These are phyloP conservation scores for Trematomus bernacchii DNA, from an alignment of 2,797 vertebrate species.

Conservation along the genomic window DNA sequence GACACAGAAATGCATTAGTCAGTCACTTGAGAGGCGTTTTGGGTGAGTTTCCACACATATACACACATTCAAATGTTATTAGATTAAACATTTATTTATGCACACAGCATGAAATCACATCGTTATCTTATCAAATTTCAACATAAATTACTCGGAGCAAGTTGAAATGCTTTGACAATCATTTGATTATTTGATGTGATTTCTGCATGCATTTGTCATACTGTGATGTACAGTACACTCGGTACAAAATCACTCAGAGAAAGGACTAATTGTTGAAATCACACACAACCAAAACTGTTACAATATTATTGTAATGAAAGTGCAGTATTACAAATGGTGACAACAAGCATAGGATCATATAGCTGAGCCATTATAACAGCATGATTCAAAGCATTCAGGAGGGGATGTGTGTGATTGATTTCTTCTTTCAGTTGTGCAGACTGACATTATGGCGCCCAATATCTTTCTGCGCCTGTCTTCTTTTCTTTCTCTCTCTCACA, in stretches of 20 bases:
- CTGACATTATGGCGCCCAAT: constrained; percentile 63
- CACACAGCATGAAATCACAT: constrained; percentile 2
- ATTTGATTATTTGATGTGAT: background rate
- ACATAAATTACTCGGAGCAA: background rate
- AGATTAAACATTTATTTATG: constrained; percentile 14
- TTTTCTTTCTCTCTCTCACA: constrained; percentile 37
- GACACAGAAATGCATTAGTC: constrained; percentile 44
- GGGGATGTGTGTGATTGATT: constrained; percentile 63
- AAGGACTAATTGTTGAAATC: background rate
- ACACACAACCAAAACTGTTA: constrained; percentile 11
- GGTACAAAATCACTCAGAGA: background rate
- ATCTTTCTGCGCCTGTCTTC: constrained; percentile 49
- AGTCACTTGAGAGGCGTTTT: constrained; percentile 6
- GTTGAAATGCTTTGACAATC: background rate
- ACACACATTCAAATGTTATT: constrained; percentile 3
- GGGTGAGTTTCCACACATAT: background rate
- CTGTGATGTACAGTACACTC: background rate
- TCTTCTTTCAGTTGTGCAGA: constrained; percentile 63
- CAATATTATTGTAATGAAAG: constrained; percentile 12
- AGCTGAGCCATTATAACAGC: constrained; percentile 34
- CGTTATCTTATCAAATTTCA: background rate
- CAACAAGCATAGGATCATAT: constrained; percentile 3
- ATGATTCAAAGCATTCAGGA: constrained; percentile 43
- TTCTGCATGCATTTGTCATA: background rate
- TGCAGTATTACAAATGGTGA: constrained; percentile 28